Percentiles rank a stretch among this genome's conserved stretches.
Conservation (phyloP, 2,888 invertebrate species). For the Syrista parreyssii region DNA sequence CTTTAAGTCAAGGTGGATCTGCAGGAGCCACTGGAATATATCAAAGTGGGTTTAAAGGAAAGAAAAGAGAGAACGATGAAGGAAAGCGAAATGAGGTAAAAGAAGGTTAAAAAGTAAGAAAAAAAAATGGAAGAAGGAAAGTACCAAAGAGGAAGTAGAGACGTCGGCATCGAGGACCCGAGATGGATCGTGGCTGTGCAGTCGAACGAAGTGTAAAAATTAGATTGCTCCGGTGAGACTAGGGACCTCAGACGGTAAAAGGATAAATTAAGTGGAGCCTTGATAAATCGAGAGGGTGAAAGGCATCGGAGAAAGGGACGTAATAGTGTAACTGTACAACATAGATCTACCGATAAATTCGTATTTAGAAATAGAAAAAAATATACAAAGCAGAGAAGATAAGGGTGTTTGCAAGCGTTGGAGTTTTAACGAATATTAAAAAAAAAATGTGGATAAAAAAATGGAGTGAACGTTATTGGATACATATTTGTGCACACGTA, state of each 20-base stretch:
- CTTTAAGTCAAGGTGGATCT: no score
- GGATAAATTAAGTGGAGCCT: constrained; percentile 22
- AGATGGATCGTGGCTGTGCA: constrained; percentile 18
- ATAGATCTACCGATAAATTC: constrained; percentile 34
- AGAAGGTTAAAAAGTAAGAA: not conserved
- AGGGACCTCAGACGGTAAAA: constrained; percentile 11
- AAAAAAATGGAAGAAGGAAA: no score
- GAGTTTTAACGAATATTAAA: no score
- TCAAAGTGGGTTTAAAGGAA: not conserved
- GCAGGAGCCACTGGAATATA: no score
- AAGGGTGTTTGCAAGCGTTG: no score
- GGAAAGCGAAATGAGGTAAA: not conserved
- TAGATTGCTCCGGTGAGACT: constrained; percentile 11
- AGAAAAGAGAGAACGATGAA: not conserved
- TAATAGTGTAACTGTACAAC: constrained; percentile 33
- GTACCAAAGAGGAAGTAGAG: not conserved
- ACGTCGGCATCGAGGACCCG: not conserved
- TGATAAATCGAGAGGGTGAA: no score
- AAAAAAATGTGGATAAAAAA: no score
- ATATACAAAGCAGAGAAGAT: no score
- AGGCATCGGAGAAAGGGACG: no score
- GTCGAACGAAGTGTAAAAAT: constrained; percentile 20
- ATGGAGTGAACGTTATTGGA: constrained; percentile 3
- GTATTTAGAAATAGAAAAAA: constrained; percentile 24
- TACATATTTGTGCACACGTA: constrained; percentile 19